Evolutionary conservation across 2,888 invertebrate genomes (phyloP).

Genomic region (Pyrochroa serraticornis): DNA sequence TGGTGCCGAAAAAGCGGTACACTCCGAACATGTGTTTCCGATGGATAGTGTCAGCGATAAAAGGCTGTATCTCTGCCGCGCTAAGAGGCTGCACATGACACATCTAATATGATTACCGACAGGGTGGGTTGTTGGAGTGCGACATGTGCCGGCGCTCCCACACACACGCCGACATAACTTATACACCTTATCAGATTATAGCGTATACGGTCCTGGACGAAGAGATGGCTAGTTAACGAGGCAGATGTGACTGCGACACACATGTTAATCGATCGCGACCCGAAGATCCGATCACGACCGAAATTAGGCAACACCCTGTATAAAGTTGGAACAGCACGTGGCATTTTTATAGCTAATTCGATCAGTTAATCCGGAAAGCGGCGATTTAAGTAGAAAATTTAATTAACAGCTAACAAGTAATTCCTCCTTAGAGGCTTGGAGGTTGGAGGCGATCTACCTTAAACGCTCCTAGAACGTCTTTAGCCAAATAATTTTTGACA

Average conservation of each 20-base stretch:
- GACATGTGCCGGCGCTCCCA: constrained; percentile 42
- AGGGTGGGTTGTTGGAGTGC: constrained; percentile 20
- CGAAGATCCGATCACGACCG: neutral
- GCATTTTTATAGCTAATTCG: no score
- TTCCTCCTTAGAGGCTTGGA: no score
- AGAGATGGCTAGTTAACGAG: constrained; percentile 30
- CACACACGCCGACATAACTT: constrained; percentile 41
- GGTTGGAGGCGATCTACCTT: no score
- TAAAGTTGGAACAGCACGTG: no score
- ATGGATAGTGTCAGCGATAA: constrained; percentile 28
- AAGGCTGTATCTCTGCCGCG: constrained; percentile 15
- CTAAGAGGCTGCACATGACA: constrained; percentile 47
- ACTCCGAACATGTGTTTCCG: constrained; percentile 22
- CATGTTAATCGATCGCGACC: constrained; percentile 1
- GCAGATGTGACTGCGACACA: constrained; percentile 27
- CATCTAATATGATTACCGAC: constrained; percentile 51
- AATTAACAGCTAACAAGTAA: no score
- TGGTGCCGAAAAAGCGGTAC: neutral
- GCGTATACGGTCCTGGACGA: constrained; percentile 31
- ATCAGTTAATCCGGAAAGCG: no score
- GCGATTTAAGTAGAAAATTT: no score
- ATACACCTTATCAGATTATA: constrained; percentile 45
- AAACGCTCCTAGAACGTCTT: no score
- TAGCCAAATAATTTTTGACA: no score
- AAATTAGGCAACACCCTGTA: neutral